Base-by-base conservation (phyloP, 2,888 invertebrate species). In the Neuroscelio doddi region DNA sequence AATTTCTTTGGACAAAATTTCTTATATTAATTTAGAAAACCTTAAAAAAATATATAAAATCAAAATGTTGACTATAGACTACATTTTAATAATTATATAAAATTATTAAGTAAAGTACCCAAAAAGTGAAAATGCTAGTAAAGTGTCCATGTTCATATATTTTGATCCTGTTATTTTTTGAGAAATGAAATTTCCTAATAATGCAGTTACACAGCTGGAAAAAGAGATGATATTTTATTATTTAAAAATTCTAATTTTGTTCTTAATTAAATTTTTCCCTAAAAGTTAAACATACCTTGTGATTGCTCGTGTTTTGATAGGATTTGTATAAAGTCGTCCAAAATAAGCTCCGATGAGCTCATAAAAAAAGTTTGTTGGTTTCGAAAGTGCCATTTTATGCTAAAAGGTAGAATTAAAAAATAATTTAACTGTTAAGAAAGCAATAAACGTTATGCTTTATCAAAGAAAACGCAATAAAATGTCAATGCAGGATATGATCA, bases 301-400 rank as follows among this genome's bases (percentile, higher is more conserved):
- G 49, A 94, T 85, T 29, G 93, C 90, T 86, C 93, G 93, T 1
- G 94, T 94, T 80, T 89, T 90, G 50, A 94, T 86, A 0, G 94
- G 94, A 84, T 91, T 89, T 64, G 89, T 88, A 80, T 92, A 93
- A 44, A 94, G 86, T 79, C 92, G 91, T 73, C 91, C 89, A 77
- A 94, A 89, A 85, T 94, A 94, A 32, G 89, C 88, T 45, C 90
- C 89, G 26, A 92, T 76, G 49, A 92, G 85, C 73, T 89, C 88
- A 82, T 91, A 90, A 52, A 93, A 78, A 15, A 83, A 59, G 56
- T 83, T 73, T 4, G 70, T 69, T 7, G 93, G 92, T 84, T 92
- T 93, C 16, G 92, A 92, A 62, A 92, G 85, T 50, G 90, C 86
- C 92, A 92, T 92, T 79, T 83, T 87, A 21, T n/a, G n/a, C n/a